Conservation (phyloP, 2,113 vertebrate species). For the Crypturellus undulatus region DNA sequence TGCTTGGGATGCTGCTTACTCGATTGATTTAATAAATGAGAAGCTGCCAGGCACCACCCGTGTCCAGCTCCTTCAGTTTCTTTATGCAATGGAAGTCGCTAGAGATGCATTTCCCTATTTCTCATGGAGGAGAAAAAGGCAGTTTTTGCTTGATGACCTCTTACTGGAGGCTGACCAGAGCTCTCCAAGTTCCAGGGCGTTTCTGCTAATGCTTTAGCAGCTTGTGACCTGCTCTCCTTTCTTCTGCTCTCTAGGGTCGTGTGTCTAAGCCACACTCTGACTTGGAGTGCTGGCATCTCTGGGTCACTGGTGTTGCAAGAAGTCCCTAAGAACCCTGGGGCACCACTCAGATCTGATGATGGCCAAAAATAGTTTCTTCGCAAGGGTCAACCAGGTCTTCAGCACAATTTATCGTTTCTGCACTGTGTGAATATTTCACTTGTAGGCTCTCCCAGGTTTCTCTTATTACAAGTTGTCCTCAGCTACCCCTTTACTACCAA, state of each 20-base stretch:
- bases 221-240: not conserved
- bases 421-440: not conserved
- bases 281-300: not conserved
- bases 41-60: not conserved
- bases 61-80: not conserved
- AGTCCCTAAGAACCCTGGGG: not conserved
- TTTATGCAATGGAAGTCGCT: not conserved
- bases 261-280: not conserved
- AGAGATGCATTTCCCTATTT: not conserved
- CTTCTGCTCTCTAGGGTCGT: not conserved
- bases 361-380: not conserved
- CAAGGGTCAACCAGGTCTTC: not conserved
- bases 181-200: not conserved
- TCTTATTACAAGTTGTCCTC: not conserved
- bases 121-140: accelerated
- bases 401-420: not conserved
- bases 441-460: not conserved
- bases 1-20: not conserved
- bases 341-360: not conserved
- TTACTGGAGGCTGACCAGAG: not conserved
- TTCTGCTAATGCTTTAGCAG: not conserved
- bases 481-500: not conserved
- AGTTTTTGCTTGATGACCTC: not conserved
- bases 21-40: not conserved
- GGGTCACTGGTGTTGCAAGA: not conserved